Evolutionary conservation across 2,797 vertebrate species (phyloP), one percentile per base, ranked within the genome.

Genomic region (Macropodus opercularis): DNA sequence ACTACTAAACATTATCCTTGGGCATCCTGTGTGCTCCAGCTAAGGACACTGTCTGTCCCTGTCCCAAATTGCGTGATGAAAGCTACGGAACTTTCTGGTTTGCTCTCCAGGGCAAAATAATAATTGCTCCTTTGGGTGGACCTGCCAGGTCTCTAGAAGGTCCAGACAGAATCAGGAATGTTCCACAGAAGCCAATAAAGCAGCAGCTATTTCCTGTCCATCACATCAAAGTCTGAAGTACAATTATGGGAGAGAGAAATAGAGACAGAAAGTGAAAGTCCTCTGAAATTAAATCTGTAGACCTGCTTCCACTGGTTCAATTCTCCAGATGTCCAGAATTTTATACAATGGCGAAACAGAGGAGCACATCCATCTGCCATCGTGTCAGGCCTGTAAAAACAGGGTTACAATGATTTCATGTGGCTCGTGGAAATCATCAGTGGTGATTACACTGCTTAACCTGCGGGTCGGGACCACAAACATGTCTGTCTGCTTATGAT

Each of bases 131-230:
- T 86, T 54, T 69, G 75, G 79, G 84, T 85, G 75, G 76, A 89
- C 73, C 72, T 80, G 83, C 78, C 80, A 83, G 84, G 79, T 66
- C 78, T 78, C 63, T 57, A 62, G 65, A 87, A 80, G 78, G 74
- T 81, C 83, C 81, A 84, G 81, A 83, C 79, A 79, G 77, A 84
- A 87, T 75, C 31, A 64, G 74, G 83, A 85, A 89, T 82, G 80
- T 87, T 88, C 80, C 87, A 89, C 76, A 83, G 84, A 80, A 85
- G 82, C 84, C 85, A 90, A 87, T 90, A 90, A 91, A 90, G 83
- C 72, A 79, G 77, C 77, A 83, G 78, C 86, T 84, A 87, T 88
- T 90, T 91, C 89, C 90, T 88, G 81, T 81, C 72, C 54, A 77
- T 87, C 80, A 80, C 80, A 86, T 90, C 86, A 88, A 90, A 86